Evolutionary conservation across 2,888 invertebrate genomes (phyloP), one percentile per base, ranked within the genome.

Genomic region (Brachyopa scutellaris): DNA sequence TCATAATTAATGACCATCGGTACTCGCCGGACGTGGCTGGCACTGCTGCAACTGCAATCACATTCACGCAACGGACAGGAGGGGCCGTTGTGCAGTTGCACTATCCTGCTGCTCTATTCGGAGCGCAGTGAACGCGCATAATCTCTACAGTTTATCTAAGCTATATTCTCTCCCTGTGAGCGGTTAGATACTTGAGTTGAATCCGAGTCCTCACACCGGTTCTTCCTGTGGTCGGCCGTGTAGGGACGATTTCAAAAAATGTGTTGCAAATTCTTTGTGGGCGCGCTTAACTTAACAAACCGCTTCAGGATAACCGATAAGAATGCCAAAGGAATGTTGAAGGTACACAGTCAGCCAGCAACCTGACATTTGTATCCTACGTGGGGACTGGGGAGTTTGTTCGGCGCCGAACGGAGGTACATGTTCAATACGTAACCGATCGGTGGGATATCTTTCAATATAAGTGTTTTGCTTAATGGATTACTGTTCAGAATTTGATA

Each of bases 391-490:
- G 7, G 17, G 7, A 36, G 26, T 13, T 9, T 29, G 26, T n/a
- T 2, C 13, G 26, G 23, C 15, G 59, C 21, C 17, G 57, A 42
- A 53, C 15, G 36, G 47, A 42, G 51, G 26, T 31, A 19, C 57
- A 49, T 66, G 66, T 80, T 80, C 80, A 49, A 82, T 76, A 69
- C 70, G 31, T 61, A 64, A 45, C 76, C 62, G 76, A 82, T 82
- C 70, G 53, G 66, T 69, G n/a, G n/a, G 85, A 85, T 86, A 85
- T 85, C 85, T 85, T 84, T 80, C 82, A 84, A 84, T 85, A 85
- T 84, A 70, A 79, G 86, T 86, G 86, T 86, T 84, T 84, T 85
- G 61, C 85, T 85, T 86, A 85, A 86, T 86, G 86, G 85, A 86
- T 85, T 85, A 62, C 83, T 84, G 85, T 85, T 85, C 85, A 73